Conservation (phyloP, 2,888 invertebrate genomes). For the Rutpela maculata region DNA sequence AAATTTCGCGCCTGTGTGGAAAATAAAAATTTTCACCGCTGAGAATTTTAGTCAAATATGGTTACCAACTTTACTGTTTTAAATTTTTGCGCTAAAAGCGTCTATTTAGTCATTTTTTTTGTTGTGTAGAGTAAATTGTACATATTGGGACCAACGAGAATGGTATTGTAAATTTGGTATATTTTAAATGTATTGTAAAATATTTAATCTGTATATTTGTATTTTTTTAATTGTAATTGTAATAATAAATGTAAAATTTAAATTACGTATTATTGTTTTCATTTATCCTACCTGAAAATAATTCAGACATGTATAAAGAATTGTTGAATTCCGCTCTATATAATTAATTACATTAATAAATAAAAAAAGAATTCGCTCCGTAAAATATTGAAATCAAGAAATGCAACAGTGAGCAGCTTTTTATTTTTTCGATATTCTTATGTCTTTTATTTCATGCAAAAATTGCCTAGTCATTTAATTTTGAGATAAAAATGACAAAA, state of each 20-base stretch:
- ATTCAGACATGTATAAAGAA: background rate
- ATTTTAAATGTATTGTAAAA: slow-evolving; percentile 58
- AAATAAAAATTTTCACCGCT: slow-evolving; percentile 14
- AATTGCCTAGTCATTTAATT: too few species aligned
- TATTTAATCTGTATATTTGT: slow-evolving; percentile 67
- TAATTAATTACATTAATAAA: too few species aligned
- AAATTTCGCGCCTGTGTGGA: slow-evolving; percentile 42
- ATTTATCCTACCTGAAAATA: background rate
- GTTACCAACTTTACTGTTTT: slow-evolving; percentile 64
- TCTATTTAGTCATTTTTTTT: slow-evolving; percentile 58
- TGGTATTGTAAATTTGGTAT: slow-evolving; percentile 62
- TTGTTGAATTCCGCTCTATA: too few species aligned
- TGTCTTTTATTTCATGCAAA: too few species aligned
- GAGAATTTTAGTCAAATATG: slow-evolving; percentile 66
- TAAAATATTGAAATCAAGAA: too few species aligned
- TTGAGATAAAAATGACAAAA: too few species aligned
- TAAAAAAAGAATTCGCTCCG: too few species aligned
- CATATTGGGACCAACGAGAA: slow-evolving; percentile 61
- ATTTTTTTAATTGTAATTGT: slow-evolving; percentile 63
- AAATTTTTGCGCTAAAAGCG: slow-evolving; percentile 54
- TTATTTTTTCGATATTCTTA: too few species aligned
- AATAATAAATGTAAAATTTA: slow-evolving; percentile 60
- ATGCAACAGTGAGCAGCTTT: too few species aligned
- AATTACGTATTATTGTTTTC: slow-evolving; percentile 30
- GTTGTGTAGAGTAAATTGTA: slow-evolving; percentile 54